These are phyloP conservation scores for Ceratoteleas bidentatus DNA, from an alignment of 1,140 invertebrate species.

Conservation along the genomic window DNA sequence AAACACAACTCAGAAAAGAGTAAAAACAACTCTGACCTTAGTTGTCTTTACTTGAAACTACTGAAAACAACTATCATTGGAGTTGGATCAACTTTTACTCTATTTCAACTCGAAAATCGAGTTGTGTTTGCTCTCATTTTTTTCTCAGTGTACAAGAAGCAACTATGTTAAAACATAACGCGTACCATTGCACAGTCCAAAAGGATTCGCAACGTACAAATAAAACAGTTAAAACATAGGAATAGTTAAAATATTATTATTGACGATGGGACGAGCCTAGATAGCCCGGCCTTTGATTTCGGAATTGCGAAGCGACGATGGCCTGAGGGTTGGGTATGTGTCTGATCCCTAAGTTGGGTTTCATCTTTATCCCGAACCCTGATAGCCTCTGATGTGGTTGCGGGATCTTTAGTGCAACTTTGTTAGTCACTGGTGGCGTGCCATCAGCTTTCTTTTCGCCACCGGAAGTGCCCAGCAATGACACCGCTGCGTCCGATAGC, in stretches of 20 bases:
- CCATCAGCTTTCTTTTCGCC: constrained; percentile 38
- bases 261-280: constrained; percentile 70
- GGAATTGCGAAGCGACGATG: constrained; percentile 76
- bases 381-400: constrained; percentile 76
- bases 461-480: constrained; percentile 67
- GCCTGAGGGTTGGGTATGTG: constrained; percentile 78
- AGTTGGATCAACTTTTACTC: no score
- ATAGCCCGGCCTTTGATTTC: constrained; percentile 75
- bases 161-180: neutral
- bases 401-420: constrained; percentile 75
- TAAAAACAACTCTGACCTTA: no score
- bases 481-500: constrained; percentile 74
- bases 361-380: constrained; percentile 77
- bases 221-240: neutral
- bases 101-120: no score
- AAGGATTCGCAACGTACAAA: no score
- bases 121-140: no score
- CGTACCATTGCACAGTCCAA: no score
- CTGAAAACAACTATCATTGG: no score
- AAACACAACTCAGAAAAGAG: no score
- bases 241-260: constrained; percentile 42
- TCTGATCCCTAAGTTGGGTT: constrained; percentile 74
- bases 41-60: no score
- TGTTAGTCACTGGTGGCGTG: constrained; percentile 48
- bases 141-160: no score